Base-by-base conservation (phyloP, 2,888 invertebrate species). In the Pimpla rufipes region DNA sequence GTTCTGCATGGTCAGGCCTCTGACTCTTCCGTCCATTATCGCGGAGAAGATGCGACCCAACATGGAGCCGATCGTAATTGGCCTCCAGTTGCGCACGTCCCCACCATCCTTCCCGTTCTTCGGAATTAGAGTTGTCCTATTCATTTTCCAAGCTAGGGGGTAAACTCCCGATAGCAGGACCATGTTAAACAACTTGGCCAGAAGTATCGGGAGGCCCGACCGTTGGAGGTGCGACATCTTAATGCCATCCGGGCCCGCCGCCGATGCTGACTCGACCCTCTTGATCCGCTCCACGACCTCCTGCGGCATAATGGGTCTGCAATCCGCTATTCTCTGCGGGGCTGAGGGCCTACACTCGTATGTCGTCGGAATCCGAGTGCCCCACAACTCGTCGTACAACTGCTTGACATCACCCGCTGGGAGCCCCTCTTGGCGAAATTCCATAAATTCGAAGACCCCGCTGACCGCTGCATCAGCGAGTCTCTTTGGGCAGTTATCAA, bases 61-160 rank as follows among this genome's bases (percentile, higher is more conserved):
- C 3, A 92, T 52, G 0, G 90, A 92, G 1, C 87, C 66, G 0
- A 93, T 88, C 1, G 90, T 93, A 0, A 92, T 87, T 0, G 91
- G 91, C 0, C 92, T 74, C 83, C 90, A 93, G 76, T 89, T 91
- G 6, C 81, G 88, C 0, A 86, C 87, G 13, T 84, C 74, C 0
- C 1, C 35, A 0, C 23, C 23, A 70, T 92, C 90, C 59, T 91
- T 91, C 0, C 90, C 90, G 13, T 87, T 86, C 64, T 93, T 92
- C 0, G 88, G 90, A 0, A 93, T 85, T 0, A 92, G 83, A 0
- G 88, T 89, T 0, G 92, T 93, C 10, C 91, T 85, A 57, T 91
- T 92, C 37, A 8, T 74, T 35, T 88, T 89, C 91, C 91, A 92
- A 0, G 71, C 77, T 0, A 2, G n/a, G 0, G 86, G 87, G n/a